Conservation (phyloP, 2,888 invertebrate species). For the Drosophila kanekoi region DNA sequence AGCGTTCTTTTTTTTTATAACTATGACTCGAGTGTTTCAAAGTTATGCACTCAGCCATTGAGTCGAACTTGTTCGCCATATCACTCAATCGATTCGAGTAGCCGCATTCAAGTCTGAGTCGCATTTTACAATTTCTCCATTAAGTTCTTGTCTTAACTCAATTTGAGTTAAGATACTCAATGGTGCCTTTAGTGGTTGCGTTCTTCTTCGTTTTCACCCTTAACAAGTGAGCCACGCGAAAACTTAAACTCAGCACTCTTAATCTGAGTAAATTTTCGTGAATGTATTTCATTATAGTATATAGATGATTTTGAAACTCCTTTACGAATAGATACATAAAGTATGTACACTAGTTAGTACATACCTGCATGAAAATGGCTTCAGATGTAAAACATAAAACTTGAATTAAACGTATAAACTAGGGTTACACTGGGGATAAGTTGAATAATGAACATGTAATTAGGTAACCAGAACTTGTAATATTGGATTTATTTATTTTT, state of each 20-base stretch:
- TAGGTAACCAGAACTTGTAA: no score
- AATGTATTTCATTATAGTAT: no score
- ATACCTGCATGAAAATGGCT: not conserved
- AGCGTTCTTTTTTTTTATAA: slow-evolving; percentile 28
- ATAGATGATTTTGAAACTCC: not conserved
- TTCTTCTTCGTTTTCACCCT: not conserved
- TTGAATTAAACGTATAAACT: not conserved
- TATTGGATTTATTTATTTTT: not conserved
- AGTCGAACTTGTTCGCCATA: not conserved
- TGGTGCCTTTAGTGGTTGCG: slow-evolving; percentile 42
- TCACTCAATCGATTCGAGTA: slow-evolving; percentile 34
- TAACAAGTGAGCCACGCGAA: slow-evolving; percentile 32
- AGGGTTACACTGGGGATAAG: not conserved
- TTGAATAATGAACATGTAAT: no score
- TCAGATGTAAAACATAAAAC: not conserved
- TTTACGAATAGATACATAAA: not conserved
- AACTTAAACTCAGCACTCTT: slow-evolving; percentile 9
- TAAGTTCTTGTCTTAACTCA: not conserved
- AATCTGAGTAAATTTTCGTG: slow-evolving; percentile 23
- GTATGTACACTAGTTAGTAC: no score
- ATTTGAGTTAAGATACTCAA: slow-evolving; percentile 32
- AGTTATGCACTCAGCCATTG: slow-evolving; percentile 9
- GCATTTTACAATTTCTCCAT: not conserved
- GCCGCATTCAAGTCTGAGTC: slow-evolving; percentile 1
- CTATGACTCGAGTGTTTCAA: slow-evolving; percentile 22